Base-by-base conservation (phyloP, 2,797 vertebrate genomes). In the Danio aesculapii region DNA sequence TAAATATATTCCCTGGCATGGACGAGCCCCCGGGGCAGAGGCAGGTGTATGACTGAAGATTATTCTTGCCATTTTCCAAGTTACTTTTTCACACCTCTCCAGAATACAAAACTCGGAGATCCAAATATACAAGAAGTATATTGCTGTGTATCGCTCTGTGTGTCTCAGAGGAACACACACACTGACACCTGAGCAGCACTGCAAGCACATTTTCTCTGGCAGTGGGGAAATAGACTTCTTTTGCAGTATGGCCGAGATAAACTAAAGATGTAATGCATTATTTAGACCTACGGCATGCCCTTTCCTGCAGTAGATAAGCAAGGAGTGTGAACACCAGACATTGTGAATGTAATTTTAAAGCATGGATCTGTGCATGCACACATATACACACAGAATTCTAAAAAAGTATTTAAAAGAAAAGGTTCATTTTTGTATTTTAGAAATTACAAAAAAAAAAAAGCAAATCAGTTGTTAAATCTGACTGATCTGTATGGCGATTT, bases 21-120 rank as follows among this genome's bases (percentile, higher is more conserved):
- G 12, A 19, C 80, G 68, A 47, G 58, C 92, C 88, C 88, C 89
- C 69, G 75, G 87, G 89, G 91, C 89, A 88, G 81, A 87, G 81
- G 89, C 89, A 92, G 90, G 88, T 92, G 90, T 83, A 85, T 78
- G 86, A 84, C 87, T 83, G 83, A 84, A 89, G 84, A 90, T 90
- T 92, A 89, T 86, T 81, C 85, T 39, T 83, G 77, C 83, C 81
- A 81, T 82, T 89, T 87, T 72, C 64, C 85, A 81, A 55, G 66
- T 43, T 84, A 84, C 78, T 79, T 80, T 8, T 77, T 57, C 73
- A 70, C 79, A 59, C 63, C 61, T 83, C 83, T 86, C 77, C 58
- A 61, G 61, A 85, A 88, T 84, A 58, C 83, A 75, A 19, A 81
- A 86, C 84, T 85, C 72, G 77, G 75, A 78, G 82, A 87, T 90